Conservation (phyloP, 2,113 vertebrate species). For the Oostethus manadensis region DNA sequence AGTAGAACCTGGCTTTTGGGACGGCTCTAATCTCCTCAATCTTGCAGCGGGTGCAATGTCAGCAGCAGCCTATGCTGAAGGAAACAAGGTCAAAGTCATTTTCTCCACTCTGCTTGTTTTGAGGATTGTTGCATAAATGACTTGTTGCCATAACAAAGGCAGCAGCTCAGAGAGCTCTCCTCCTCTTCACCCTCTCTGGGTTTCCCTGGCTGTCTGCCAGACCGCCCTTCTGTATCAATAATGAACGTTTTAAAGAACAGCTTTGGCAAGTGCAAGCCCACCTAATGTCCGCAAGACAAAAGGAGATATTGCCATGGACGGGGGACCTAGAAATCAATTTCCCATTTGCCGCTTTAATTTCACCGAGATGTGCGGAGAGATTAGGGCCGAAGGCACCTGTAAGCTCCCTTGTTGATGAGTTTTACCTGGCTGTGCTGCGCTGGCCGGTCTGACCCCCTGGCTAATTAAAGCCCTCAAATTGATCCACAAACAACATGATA, state of each 20-base stretch:
- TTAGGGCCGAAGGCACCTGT: conserved; percentile 75
- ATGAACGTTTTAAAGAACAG: conserved; percentile 78
- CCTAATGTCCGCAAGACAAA: conserved; percentile 81
- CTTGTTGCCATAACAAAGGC: conserved; percentile 50
- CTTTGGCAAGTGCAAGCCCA: conserved; percentile 73
- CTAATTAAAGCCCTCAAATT: conserved; percentile 80
- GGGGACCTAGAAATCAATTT: conserved; percentile 79
- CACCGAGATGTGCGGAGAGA: conserved; percentile 73
- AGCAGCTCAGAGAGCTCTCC: conserved; percentile 36
- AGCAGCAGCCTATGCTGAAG: conserved; percentile 50
- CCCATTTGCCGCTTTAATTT: conserved; percentile 83
- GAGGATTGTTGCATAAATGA: conserved; percentile 48
- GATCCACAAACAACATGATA: conserved; percentile 75
- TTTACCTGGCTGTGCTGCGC: conserved; percentile 65
- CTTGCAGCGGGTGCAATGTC: conserved; percentile 49
- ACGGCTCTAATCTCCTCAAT: conserved; percentile 55
- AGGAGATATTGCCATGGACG: conserved; percentile 77
- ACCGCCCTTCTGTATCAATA: conserved; percentile 66
- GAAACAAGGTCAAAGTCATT: conserved; percentile 51
- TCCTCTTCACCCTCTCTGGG: conserved; percentile 49
- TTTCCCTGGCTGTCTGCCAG: conserved; percentile 60
- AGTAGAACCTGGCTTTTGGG: conserved; percentile 41
- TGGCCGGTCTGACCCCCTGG: conserved; percentile 58
- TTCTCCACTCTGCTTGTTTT: conserved; percentile 52
- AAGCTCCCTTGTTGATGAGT: conserved; percentile 69